Conservation (phyloP, 2,888 invertebrate genomes). For the Leptogaster cylindrica region DNA sequence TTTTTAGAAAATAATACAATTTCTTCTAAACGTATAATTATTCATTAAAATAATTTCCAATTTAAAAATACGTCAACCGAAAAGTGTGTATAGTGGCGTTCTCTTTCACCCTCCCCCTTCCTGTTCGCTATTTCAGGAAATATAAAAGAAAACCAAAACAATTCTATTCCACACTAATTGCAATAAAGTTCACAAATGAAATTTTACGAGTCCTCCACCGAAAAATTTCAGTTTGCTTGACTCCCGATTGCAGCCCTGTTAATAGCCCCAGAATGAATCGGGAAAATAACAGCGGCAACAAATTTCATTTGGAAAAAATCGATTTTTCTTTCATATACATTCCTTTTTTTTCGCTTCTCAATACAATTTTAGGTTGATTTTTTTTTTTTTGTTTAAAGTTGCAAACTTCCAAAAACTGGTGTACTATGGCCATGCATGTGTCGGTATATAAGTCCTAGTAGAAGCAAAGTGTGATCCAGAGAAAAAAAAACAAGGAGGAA, state of each 20-base stretch:
- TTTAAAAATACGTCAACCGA: too few species aligned
- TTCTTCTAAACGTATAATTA: too few species aligned
- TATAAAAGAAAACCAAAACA: too few species aligned
- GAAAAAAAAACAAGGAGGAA: conserved; percentile 1
- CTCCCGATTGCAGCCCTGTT: conserved; percentile 39
- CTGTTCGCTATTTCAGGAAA: too few species aligned
- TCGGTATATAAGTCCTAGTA: background rate
- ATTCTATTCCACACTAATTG: too few species aligned
- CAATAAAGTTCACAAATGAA: conserved; percentile 33
- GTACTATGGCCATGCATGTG: conserved; percentile 16
- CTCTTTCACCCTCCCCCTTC: too few species aligned
- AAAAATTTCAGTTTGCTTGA: conserved; percentile 7
- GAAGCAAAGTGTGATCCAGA: conserved; percentile 13
- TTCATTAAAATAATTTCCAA: too few species aligned
- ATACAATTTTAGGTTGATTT: conserved; percentile 31
- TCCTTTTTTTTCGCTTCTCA: conserved; percentile 22
- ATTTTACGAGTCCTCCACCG: conserved; percentile 30
- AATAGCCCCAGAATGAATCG: conserved; percentile 21
- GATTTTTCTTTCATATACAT: conserved; percentile 31
- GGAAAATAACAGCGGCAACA: conserved; percentile 24
- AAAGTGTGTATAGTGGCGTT: too few species aligned
- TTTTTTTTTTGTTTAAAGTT: conserved; percentile 37
- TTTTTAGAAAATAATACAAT: too few species aligned
- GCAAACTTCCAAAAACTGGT: conserved; percentile 38
- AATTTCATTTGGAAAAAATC: conserved; percentile 40